These are phyloP conservation scores for Melanaphis sacchari DNA, from an alignment of 1,140 invertebrate genomes.

Conservation along the genomic window DNA sequence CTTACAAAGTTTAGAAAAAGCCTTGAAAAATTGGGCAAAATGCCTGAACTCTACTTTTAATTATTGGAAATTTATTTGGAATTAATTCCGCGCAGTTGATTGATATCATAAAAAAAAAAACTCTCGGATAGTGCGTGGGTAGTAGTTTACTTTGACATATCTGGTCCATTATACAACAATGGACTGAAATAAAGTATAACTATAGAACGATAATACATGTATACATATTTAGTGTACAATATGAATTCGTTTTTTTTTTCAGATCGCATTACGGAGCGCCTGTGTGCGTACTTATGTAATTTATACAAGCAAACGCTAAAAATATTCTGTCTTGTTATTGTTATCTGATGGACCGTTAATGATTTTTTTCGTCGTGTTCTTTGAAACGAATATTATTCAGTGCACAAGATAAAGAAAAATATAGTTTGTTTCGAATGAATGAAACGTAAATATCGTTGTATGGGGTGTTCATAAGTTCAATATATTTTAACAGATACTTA, in stretches of 20 bases:
- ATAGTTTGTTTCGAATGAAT: background rate
- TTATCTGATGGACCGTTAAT: background rate
- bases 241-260: background rate
- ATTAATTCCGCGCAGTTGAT: background rate
- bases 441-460: background rate
- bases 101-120: background rate
- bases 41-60: slow-evolving; percentile 27
- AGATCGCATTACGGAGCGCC: background rate
- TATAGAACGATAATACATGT: background rate
- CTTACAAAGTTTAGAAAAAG: slow-evolving; percentile 4
- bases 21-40: background rate
- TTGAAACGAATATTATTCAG: background rate
- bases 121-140: background rate
- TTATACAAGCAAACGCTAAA: background rate
- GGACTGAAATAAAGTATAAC: background rate
- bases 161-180: background rate
- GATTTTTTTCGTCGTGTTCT: background rate
- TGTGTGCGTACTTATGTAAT: background rate
- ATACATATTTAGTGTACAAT: background rate
- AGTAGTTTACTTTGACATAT: background rate
- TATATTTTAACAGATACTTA: background rate
- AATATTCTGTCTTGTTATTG: background rate
- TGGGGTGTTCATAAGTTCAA: background rate
- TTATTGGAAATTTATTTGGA: background rate
- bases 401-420: background rate